Conservation (phyloP, 2,888 invertebrate genomes). For the Pyrrhia umbra region DNA sequence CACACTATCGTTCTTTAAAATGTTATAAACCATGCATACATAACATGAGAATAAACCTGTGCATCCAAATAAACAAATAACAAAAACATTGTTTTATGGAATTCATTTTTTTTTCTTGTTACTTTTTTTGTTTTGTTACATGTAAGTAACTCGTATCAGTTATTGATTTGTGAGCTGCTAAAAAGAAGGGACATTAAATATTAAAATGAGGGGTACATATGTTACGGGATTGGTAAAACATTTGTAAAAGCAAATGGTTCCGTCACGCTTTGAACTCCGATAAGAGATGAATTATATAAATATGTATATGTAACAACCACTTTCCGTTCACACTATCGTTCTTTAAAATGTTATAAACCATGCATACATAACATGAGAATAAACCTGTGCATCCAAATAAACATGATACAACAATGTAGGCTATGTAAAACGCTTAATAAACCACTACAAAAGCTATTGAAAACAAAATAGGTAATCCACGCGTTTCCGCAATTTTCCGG, state of each 20-base stretch:
- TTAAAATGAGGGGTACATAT: conserved; percentile 43
- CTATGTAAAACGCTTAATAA: conserved; percentile 13
- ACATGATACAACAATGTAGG: background rate
- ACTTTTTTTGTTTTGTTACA: too few relatives aligned
- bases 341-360: background rate
- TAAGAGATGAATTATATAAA: background rate
- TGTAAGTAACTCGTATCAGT: conserved; percentile 12
- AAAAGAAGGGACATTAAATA: conserved; percentile 37
- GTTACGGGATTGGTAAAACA: conserved; percentile 29
- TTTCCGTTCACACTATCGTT: background rate
- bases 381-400: background rate
- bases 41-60: background rate
- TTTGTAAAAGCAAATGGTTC: conserved; percentile 23
- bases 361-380: background rate
- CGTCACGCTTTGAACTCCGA: conserved; percentile 20
- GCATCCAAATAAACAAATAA: background rate
- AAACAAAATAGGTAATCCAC: conserved; percentile 5
- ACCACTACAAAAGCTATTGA: conserved; percentile 32
- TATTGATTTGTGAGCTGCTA: conserved; percentile 41
- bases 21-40: too few relatives aligned
- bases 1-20: background rate
- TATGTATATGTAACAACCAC: background rate
- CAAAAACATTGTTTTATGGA: too few relatives aligned
- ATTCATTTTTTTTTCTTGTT: too few relatives aligned
- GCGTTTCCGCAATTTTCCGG: conserved; percentile 49